A percentile compares a stretch with the other conserved stretches of the same genome.
Conservation (phyloP, 2,113 vertebrate species). For the Tympanuchus pallidicinctus region DNA sequence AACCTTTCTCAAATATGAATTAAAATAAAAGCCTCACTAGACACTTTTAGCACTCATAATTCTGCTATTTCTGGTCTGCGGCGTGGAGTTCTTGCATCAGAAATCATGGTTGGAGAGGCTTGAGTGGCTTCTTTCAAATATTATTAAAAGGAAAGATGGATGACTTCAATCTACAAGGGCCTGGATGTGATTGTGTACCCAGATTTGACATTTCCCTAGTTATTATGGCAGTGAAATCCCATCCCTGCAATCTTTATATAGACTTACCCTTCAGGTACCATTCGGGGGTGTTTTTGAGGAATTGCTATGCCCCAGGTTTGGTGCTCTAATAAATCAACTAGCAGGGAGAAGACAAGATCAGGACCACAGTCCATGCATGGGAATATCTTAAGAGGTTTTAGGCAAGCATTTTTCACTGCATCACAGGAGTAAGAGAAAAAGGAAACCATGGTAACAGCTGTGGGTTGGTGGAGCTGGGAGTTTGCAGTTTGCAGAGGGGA, state of each 20-base stretch:
- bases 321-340: neutral
- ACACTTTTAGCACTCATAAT: slow-evolving; percentile 59
- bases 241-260: neutral
- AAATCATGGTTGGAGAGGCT: slow-evolving; percentile 38
- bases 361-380: neutral
- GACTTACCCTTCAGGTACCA: neutral
- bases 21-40: slow-evolving; percentile 73
- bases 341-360: neutral
- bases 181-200: neutral
- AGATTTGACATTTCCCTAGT: neutral
- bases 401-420: neutral
- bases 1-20: slow-evolving; percentile 78
- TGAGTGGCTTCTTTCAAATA: slow-evolving; percentile 59
- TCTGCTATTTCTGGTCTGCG: slow-evolving; percentile 59
- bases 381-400: neutral
- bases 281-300: neutral
- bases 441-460: slow-evolving; percentile 38
- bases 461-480: neutral
- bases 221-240: neutral
- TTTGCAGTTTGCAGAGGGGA: neutral
- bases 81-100: slow-evolving; percentile 38
- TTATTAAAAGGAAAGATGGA: neutral
- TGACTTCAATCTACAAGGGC: neutral
- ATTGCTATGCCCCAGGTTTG: neutral
- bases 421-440: neutral